A percentile compares a stretch with the other conserved stretches of the same genome.
Evolutionary conservation across 2,888 invertebrate species (phyloP).

Genomic region (Tricholauxania praeusta): DNA sequence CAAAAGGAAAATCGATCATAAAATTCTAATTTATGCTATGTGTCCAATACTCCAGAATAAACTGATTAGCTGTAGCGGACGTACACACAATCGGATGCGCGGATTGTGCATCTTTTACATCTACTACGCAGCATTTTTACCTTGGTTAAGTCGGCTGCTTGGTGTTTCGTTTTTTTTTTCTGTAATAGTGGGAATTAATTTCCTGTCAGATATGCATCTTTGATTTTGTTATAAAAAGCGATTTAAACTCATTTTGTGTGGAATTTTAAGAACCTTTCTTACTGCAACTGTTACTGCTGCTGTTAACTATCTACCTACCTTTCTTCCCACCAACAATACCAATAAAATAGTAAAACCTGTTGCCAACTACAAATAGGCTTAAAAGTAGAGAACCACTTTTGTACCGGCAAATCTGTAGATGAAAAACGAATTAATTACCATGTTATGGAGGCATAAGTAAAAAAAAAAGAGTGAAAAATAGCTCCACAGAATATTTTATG

Average conservation of each 20-base stretch:
- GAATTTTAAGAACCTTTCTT: slow-evolving; percentile 25
- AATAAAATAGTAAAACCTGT: not conserved
- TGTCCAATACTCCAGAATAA: slow-evolving; percentile 29
- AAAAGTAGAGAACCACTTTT: not conserved
- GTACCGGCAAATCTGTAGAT: not conserved
- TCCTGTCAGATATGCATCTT: slow-evolving; percentile 19
- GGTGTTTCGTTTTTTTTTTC: not conserved
- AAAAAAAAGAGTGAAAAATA: too few relatives aligned
- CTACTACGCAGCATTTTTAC: not conserved
- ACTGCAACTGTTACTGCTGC: slow-evolving; percentile 8
- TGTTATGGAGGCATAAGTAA: not conserved
- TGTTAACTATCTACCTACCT: not conserved
- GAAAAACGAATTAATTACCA: slow-evolving; percentile 15
- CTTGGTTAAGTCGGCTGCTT: not conserved
- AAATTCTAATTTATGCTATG: slow-evolving; percentile 28
- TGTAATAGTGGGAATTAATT: slow-evolving; percentile 18
- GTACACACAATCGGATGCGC: not conserved
- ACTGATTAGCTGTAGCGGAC: slow-evolving; percentile 14
- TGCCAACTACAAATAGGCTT: not conserved
- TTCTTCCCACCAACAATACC: too few relatives aligned
- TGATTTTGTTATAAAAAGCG: slow-evolving; percentile 15
- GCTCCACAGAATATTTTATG: not conserved
- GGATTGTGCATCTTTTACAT: too few relatives aligned
- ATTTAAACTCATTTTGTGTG: slow-evolving; percentile 16
- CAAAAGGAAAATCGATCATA: slow-evolving; percentile 27